Conservation (phyloP, 2,797 vertebrate genomes). For the Delichon dasypus region DNA sequence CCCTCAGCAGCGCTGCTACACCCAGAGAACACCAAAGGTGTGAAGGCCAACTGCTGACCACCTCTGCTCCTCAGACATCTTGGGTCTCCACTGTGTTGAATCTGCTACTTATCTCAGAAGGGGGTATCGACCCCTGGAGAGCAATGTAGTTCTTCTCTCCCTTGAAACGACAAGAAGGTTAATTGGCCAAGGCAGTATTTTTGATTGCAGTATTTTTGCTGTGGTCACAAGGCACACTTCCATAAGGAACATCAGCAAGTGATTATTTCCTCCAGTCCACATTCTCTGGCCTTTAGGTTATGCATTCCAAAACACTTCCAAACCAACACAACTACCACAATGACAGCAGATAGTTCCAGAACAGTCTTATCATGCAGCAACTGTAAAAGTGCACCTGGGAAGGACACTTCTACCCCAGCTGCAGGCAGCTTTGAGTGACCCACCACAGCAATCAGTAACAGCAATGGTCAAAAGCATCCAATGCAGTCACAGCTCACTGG, state of each 20-base stretch:
- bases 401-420: neutral
- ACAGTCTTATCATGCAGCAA: neutral
- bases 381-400: neutral
- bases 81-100: neutral
- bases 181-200: neutral
- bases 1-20: neutral
- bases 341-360: neutral
- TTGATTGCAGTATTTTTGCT: neutral
- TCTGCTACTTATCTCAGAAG: neutral
- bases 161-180: neutral
- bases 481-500: neutral
- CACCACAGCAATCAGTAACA: neutral
- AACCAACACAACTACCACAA: neutral
- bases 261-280: neutral
- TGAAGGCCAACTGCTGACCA: neutral
- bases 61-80: neutral
- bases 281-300: neutral
- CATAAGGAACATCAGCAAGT: neutral
- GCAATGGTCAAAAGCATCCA: neutral
- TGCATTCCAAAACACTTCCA: neutral
- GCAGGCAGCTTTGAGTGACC: neutral
- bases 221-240: neutral
- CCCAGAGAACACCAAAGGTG: neutral
- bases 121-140: rapidly evolving
- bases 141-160: neutral